Base-by-base conservation (phyloP, 1,140 invertebrate species). In the Aphelenchoides fujianensis region DNA sequence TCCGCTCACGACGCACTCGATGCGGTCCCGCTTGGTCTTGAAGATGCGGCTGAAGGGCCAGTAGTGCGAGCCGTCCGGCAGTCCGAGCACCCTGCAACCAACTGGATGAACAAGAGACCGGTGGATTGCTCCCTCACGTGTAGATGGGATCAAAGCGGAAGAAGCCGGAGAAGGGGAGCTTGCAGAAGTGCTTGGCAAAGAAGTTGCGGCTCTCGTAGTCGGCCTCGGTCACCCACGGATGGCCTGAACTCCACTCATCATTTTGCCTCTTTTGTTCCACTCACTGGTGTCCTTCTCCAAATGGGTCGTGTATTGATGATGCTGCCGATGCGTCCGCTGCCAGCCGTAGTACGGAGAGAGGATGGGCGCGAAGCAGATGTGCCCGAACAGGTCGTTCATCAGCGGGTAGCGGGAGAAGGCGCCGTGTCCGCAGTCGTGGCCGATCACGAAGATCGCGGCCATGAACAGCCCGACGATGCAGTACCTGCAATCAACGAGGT, bases 341-440 rank as follows among this genome's bases (percentile, higher is more conserved):
- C 81, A 66, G 1, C 16, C 16, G 16, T 52, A 70, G 34, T 72
- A 71, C 7, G 70, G 70, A 16, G 72, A 77, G 52, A 78, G 36
- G 27, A 78, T 68, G 3, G 72, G 61, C 27, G 79, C 82, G 71
- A 81, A 79, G 3, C 75, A 54, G 53, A 82, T 68, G 35, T 82
- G 82, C 19, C 81, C 81, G 55, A 77, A 72, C 3, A 82, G 30
- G 57, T 82, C 81, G 41, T 82, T 82, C 2, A 84, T 34, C 54
- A 79, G 77, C 12, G 71, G 75, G 68, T 84, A 79, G 30, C 81
- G 73, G 1, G 85, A 86, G 78, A 86, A 86, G 1, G 85, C 85
- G 31, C 83, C 82, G 67, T 86, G 86, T 2, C 85, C 85, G 72
- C 86, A 86, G 72, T 86, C 86, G 62, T 86, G 86, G 12, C 86